Conservation (phyloP, 2,113 vertebrate species). For the Heloderma charlesbogerti region DNA sequence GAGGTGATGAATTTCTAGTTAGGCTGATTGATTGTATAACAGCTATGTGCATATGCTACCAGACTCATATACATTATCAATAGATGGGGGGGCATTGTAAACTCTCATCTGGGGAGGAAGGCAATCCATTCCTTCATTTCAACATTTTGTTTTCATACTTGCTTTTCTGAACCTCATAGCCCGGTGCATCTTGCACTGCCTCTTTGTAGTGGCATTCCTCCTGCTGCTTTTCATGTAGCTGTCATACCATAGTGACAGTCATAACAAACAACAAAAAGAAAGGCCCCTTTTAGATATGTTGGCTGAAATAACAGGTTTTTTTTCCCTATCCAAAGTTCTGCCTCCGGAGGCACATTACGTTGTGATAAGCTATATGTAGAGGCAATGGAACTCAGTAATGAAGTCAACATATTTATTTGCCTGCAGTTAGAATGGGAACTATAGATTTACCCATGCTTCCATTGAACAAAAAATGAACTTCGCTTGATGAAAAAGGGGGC, state of each 20-base stretch:
- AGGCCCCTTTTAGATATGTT: constrained; percentile 45
- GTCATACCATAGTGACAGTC: neutral
- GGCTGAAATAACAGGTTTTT: constrained; percentile 21
- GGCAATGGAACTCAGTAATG: neutral
- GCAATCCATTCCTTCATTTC: constrained; percentile 54
- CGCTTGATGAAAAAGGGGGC: too few relatives aligned
- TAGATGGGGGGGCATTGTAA: constrained; percentile 60
- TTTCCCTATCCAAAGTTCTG: neutral
- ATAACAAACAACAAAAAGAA: constrained; percentile 45
- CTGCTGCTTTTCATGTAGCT: constrained; percentile 50
- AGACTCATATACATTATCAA: constrained; percentile 70
- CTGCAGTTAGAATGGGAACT: too few relatives aligned
- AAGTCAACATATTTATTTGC: neutral
- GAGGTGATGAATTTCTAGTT: constrained; percentile 72
- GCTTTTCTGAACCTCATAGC: constrained; percentile 38
- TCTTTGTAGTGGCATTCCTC: constrained; percentile 45
- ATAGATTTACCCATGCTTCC: too few relatives aligned
- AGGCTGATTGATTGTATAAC: constrained; percentile 72
- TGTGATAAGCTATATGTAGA: constrained; percentile 11
- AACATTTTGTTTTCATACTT: constrained; percentile 46
- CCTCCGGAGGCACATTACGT: constrained; percentile 29
- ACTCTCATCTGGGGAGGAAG: constrained; percentile 49
- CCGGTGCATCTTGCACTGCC: constrained; percentile 46
- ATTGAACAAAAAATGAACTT: too few relatives aligned
- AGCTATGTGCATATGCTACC: constrained; percentile 70